Evolutionary conservation across 2,888 invertebrate genomes (phyloP).

Genomic region (Salpingus planirostris): DNA sequence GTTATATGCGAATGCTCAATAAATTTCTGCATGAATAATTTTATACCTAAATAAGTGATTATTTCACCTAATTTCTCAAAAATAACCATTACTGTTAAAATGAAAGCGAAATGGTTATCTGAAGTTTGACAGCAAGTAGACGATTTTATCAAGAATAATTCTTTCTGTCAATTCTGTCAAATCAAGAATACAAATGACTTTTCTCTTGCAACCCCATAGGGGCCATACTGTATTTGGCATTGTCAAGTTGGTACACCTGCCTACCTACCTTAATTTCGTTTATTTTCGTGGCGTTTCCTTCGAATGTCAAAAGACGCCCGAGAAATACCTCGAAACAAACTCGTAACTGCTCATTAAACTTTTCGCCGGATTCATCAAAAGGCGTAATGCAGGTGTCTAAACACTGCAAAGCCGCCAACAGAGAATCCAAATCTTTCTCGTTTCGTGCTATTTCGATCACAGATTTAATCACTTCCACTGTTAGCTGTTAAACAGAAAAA

Average conservation of each 20-base stretch:
- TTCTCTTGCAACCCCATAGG: no score
- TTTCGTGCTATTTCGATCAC: constrained; percentile 12
- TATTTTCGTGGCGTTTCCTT: constrained; percentile 43
- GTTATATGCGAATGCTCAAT: no score
- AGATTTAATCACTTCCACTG: constrained; percentile 5
- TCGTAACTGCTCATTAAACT: constrained; percentile 8
- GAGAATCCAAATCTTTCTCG: constrained; percentile 16
- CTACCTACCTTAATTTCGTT: constrained; percentile 44
- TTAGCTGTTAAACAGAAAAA: background rate
- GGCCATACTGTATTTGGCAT: no score
- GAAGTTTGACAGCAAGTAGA: no score
- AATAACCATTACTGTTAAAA: no score
- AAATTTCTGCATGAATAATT: no score
- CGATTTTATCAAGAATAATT: background rate
- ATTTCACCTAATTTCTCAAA: no score
- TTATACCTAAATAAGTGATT: no score
- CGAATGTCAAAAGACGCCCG: constrained; percentile 1
- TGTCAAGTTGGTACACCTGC: no score
- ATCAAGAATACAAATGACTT: no score
- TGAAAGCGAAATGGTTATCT: no score
- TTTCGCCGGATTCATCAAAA: constrained; percentile 7
- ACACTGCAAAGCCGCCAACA: constrained; percentile 29
- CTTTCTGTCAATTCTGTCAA: background rate
- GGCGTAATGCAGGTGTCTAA: constrained; percentile 30
- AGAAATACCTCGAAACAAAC: constrained; percentile 25